Evolutionary conservation across 2,888 invertebrate species (phyloP).

Genomic region (Merodon equestris): DNA sequence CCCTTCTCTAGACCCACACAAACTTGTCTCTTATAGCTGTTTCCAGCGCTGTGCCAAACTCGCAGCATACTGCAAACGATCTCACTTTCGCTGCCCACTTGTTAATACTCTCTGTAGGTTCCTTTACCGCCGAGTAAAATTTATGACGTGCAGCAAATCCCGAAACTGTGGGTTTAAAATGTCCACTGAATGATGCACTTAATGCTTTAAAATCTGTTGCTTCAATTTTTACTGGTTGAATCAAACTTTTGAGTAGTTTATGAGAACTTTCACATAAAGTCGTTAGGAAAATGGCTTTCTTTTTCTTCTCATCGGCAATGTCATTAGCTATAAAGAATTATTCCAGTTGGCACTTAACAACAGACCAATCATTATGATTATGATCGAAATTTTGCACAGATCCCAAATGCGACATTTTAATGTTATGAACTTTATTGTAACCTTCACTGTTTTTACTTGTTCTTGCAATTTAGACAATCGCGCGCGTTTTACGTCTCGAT

Average conservation of each 20-base stretch:
- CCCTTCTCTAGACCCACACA: slow-evolving; percentile 43
- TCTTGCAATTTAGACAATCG: background rate
- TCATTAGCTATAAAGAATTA: too few species aligned
- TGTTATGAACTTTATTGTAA: too few species aligned
- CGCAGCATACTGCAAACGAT: slow-evolving; percentile 36
- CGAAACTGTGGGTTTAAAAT: too few species aligned
- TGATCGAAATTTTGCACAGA: slow-evolving; percentile 6
- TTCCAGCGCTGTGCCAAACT: too few species aligned
- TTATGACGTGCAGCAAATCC: slow-evolving; percentile 59
- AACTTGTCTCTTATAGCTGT: slow-evolving; percentile 48
- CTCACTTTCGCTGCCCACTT: slow-evolving; percentile 60
- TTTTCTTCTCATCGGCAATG: too few species aligned
- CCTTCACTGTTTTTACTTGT: background rate
- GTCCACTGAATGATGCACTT: too few species aligned
- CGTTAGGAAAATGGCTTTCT: too few species aligned
- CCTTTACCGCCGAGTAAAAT: slow-evolving; percentile 60
- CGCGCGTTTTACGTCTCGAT: background rate
- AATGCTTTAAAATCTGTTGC: too few species aligned
- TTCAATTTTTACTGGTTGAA: slow-evolving; percentile 43
- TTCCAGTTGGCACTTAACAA: too few species aligned
- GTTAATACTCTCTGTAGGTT: slow-evolving; percentile 38
- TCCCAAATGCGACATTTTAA: slow-evolving; percentile 4
- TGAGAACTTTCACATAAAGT: slow-evolving; percentile 25
- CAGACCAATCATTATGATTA: too few species aligned
- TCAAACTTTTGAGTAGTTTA: slow-evolving; percentile 34